Evolutionary conservation across 92 coral and sea anemone species (phyloP).

Genomic region (Pocillopora grandis): DNA sequence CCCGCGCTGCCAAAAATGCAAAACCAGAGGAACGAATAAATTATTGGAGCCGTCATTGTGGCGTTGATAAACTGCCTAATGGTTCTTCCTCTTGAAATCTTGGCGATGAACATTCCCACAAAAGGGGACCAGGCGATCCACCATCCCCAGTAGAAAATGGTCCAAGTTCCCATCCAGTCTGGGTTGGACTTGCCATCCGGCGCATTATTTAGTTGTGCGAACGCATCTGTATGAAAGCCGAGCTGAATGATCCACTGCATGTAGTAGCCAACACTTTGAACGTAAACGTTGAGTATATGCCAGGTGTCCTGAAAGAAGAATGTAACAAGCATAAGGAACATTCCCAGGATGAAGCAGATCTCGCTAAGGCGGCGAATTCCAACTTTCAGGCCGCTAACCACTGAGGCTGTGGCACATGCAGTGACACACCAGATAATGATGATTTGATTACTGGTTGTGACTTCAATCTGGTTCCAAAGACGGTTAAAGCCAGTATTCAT

Average conservation of each 20-base stretch:
- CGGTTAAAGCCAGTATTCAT: conserved; percentile 78
- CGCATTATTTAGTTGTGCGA: conserved; percentile 90
- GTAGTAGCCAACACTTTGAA: conserved; percentile 83
- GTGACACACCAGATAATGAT: conserved; percentile 92
- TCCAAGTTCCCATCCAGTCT: conserved; percentile 91
- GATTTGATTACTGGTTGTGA: conserved; percentile 60
- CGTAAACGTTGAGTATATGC: conserved; percentile 83
- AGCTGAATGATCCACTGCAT: conserved; percentile 86
- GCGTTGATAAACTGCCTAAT: conserved; percentile 77
- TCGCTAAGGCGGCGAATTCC: conserved; percentile 96
- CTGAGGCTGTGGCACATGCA: conserved; percentile 84
- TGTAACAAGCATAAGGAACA: conserved; percentile 82
- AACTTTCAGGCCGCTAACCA: conserved; percentile 84
- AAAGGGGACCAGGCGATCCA: conserved; percentile 98
- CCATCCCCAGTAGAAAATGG: conserved; percentile 99
- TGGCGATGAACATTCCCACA: conserved; percentile 94
- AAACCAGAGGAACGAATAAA: conserved; percentile 89
- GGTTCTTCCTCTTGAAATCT: conserved; percentile 78
- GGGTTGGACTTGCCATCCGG: conserved; percentile 81
- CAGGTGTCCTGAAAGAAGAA: conserved; percentile 84
- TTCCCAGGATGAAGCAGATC: conserved; percentile 83
- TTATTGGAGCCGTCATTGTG: conserved; percentile 81
- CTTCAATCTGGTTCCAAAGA: conserved; percentile 55
- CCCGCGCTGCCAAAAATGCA: conserved; percentile 86
- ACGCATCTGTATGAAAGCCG: conserved; percentile 95